A percentile compares a stretch with the other conserved stretches of the same genome.
Conservation (phyloP, 2,888 invertebrate genomes). For the Metellina segmentata region DNA sequence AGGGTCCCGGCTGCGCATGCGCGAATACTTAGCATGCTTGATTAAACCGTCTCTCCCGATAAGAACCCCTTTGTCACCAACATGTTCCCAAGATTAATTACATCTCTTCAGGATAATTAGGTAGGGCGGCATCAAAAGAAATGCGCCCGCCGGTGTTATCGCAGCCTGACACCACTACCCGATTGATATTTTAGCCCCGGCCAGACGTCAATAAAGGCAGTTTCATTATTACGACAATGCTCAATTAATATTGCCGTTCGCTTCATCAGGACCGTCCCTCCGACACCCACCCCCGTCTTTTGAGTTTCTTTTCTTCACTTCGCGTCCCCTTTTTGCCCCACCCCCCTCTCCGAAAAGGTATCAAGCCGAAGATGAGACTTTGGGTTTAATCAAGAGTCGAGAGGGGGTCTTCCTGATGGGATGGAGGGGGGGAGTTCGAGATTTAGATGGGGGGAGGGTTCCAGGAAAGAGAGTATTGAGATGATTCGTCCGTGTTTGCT, state of each 20-base stretch:
- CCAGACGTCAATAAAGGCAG: slow-evolving; percentile 75
- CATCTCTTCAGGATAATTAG: slow-evolving; percentile 77
- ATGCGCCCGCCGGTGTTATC: slow-evolving; percentile 75
- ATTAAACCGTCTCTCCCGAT: slow-evolving; percentile 77
- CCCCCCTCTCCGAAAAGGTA: slow-evolving; percentile 60
- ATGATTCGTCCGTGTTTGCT: slow-evolving; percentile 67
- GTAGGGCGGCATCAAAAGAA: slow-evolving; percentile 74
- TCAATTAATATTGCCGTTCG: slow-evolving; percentile 76
- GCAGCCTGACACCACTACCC: slow-evolving; percentile 73
- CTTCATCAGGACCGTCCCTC: slow-evolving; percentile 63
- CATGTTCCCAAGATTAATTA: slow-evolving; percentile 77
- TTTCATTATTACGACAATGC: slow-evolving; percentile 76
- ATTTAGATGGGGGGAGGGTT: slow-evolving; percentile 18
- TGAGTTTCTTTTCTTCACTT: slow-evolving; percentile 48
- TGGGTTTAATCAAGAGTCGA: slow-evolving; percentile 71
- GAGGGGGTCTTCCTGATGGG: not conserved
- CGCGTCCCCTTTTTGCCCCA: not conserved
- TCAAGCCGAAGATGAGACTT: slow-evolving; percentile 73
- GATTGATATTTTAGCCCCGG: slow-evolving; percentile 76
- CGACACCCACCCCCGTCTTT: slow-evolving; percentile 13
- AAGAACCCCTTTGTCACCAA: slow-evolving; percentile 77
- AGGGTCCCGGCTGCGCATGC: slow-evolving; percentile 68
- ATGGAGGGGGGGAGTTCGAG: slow-evolving; percentile 13
- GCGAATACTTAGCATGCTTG: slow-evolving; percentile 80
- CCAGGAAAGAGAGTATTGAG: slow-evolving; percentile 34